These are phyloP conservation scores for Zygothrica quintamaculata DNA, from an alignment of 2,888 invertebrate species.

Conservation along the genomic window DNA sequence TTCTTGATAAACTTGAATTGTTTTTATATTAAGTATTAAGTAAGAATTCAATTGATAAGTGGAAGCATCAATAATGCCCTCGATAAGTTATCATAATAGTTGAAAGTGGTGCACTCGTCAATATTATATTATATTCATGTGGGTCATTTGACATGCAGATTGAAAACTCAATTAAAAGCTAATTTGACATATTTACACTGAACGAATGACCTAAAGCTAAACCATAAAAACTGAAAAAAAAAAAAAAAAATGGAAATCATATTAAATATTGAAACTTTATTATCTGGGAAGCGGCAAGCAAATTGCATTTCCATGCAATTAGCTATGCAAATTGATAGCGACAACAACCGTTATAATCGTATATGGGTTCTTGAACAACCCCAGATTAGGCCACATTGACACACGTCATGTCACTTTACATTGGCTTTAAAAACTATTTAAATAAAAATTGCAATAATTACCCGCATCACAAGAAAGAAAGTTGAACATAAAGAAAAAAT, in stretches of 20 bases:
- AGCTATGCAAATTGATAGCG: constrained; percentile 74
- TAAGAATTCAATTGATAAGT: constrained; percentile 1
- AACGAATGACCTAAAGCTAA: constrained; percentile 26
- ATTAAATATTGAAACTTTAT: constrained; percentile 47
- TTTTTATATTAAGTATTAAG: no score
- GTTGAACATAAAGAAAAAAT: constrained; percentile 30
- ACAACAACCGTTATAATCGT: constrained; percentile 39
- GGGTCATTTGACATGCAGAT: constrained; percentile 75
- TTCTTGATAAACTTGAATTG: no score
- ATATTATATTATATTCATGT: constrained; percentile 43
- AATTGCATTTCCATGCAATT: constrained; percentile 64
- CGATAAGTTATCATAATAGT: constrained; percentile 39
- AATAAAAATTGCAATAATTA: constrained; percentile 63
- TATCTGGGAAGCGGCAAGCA: constrained; percentile 29
- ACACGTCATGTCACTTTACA: constrained; percentile 33
- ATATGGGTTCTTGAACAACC: constrained; percentile 54
- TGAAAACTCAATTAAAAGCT: constrained; percentile 72
- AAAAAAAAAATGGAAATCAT: no score
- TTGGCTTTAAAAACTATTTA: constrained; percentile 27
- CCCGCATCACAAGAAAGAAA: constrained; percentile 59
- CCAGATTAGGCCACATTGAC: constrained; percentile 29
- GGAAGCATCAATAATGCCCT: neutral
- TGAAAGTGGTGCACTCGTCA: constrained; percentile 32
- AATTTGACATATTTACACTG: constrained; percentile 64
- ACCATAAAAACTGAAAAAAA: constrained; percentile 4